Base-by-base conservation (phyloP, 2,888 invertebrate species). In the Stramonita haemastoma region DNA sequence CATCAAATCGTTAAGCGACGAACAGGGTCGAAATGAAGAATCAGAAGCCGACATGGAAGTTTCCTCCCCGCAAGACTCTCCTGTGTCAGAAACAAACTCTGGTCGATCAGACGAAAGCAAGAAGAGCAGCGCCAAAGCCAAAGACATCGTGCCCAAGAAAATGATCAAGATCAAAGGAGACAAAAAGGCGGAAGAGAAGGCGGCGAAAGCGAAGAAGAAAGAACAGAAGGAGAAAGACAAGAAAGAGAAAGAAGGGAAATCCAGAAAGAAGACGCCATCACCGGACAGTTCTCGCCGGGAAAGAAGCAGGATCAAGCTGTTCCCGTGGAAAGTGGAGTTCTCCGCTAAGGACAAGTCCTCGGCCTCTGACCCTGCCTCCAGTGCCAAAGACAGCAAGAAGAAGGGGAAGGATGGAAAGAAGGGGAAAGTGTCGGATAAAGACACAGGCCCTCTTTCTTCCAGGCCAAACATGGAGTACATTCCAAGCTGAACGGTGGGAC, bases 81-180 rank as follows among this genome's bases (percentile, higher is more conserved):
- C 77, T 15, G 17, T 15, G 17, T 15, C 77, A 32, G 32, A 32
- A 79, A 19, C 32, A 1, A 79, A 29, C 32, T 15, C 77, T 5
- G 32, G 13, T 32, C 15, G 17, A 0, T 32, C 17, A 11, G n/a
- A 15, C 56, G 85, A 56, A 13, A 29, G n/a, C 29, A 85, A 57
- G 60, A 85, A 85, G 29, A 46, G 56, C 26, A 19, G 29, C 15
- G 57, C 29, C 29, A 85, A 85, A 17, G 15, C 56, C 56, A 56
- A 57, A 60, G 85, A 85, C 26, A 85, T 85, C 56, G 57, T 85
- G n/a, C 56, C 85, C 13, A 85, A 85, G 57, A 85, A 85, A 29
- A 85, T 85, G 85, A 85, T 85, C 57, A 85, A 60, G 57, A 85
- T 85, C 85, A 85, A 36, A 85, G 85, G 85, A 11, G 85, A 85